These are phyloP conservation scores for Tinamus guttatus DNA, from an alignment of 2,113 vertebrate genomes.

Conservation along the genomic window DNA sequence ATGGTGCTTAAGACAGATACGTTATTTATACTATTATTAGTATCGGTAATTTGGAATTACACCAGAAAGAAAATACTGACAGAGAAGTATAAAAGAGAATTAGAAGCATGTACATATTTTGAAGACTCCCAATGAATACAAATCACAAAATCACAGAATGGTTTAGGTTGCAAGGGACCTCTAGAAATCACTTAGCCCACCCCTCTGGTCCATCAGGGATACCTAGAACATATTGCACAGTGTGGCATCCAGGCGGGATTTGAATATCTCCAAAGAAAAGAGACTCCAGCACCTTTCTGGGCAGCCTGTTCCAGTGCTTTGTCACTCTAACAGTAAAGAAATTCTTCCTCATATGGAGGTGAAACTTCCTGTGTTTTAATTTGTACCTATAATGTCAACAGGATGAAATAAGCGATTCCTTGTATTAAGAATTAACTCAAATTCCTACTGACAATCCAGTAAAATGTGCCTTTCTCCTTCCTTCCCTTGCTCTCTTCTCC, in stretches of 20 bases:
- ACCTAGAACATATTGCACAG: too few species aligned
- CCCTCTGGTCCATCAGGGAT: too few species aligned
- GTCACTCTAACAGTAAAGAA: too few species aligned
- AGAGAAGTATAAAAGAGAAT: not conserved
- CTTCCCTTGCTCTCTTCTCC: not conserved
- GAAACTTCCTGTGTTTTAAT: too few species aligned
- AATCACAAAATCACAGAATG: not conserved
- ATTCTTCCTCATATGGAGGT: too few species aligned
- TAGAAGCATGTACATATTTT: not conserved
- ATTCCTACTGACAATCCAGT: not conserved
- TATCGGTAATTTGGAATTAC: not conserved
- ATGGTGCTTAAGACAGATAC: not conserved
- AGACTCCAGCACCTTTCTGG: too few species aligned
- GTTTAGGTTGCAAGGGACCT: too few species aligned
- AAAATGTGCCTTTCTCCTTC: not conserved
- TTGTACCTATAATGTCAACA: not conserved
- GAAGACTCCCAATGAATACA: not conserved
- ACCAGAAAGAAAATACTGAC: not conserved
- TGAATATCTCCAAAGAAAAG: too few species aligned
- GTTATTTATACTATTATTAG: constrained; percentile 7
- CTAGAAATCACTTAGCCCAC: too few species aligned
- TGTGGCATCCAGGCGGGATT: too few species aligned
- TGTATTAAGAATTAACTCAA: not conserved
- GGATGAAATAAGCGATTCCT: not conserved
- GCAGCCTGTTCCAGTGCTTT: too few species aligned